These are phyloP conservation scores for Brachypterus glaber DNA, from an alignment of 2,888 invertebrate species.

Conservation along the genomic window DNA sequence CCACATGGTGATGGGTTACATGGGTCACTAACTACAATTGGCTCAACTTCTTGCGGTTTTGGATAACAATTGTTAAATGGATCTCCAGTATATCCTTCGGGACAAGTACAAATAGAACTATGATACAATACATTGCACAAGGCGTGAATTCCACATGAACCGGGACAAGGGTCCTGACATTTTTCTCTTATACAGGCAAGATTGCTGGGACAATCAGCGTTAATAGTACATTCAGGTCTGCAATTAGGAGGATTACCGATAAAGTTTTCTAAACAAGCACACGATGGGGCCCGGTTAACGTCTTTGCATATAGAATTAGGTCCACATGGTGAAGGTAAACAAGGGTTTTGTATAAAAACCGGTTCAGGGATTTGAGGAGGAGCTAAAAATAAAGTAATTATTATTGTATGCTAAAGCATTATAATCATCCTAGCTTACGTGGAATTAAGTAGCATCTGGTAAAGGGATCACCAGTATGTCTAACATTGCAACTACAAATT, in stretches of 20 bases:
- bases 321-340: slow-evolving; percentile 62
- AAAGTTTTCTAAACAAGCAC: slow-evolving; percentile 58
- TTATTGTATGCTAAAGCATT: background rate
- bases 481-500: slow-evolving; percentile 64
- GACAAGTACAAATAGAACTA: slow-evolving; percentile 64
- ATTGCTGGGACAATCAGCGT: slow-evolving; percentile 60
- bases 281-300: slow-evolving; percentile 45
- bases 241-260: slow-evolving; percentile 66
- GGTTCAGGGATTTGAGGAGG: slow-evolving; percentile 20
- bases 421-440: slow-evolving; percentile 27
- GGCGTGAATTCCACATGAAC: slow-evolving; percentile 63
- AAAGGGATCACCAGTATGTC: slow-evolving; percentile 73
- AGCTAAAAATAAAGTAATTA: slow-evolving; percentile 19
- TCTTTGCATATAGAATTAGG: slow-evolving; percentile 55
- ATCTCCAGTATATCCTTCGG: slow-evolving; percentile 60
- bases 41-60: slow-evolving; percentile 31
- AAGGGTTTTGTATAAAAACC: slow-evolving; percentile 43
- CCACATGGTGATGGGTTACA: slow-evolving; percentile 70
- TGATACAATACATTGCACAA: slow-evolving; percentile 64
- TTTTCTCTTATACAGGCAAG: slow-evolving; percentile 62
- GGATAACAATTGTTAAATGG: slow-evolving; percentile 60
- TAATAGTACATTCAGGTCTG: slow-evolving; percentile 65
- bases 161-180: slow-evolving; percentile 66
- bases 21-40: slow-evolving; percentile 45
- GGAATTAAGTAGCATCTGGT: slow-evolving; percentile 55